Evolutionary conservation across 2,888 invertebrate genomes (phyloP).

Genomic region (Oxycera nigricornis): DNA sequence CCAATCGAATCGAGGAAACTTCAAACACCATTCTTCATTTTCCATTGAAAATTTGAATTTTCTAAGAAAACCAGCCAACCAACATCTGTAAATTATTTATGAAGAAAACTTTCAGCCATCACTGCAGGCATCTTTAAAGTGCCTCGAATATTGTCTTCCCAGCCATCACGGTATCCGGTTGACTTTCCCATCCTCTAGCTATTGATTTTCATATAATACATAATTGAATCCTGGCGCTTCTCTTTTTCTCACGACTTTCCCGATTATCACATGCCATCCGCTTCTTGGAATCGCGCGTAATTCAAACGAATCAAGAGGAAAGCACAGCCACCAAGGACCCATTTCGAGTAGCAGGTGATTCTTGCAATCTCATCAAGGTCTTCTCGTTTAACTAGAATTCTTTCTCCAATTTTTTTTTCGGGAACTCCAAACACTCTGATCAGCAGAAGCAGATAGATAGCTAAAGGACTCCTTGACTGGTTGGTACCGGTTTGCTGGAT

Average conservation of each 20-base stretch:
- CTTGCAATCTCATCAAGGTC: slow-evolving; percentile 24
- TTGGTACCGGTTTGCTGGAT: not conserved
- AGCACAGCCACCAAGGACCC: not conserved
- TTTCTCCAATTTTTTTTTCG: slow-evolving; percentile 2
- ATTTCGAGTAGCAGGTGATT: not conserved
- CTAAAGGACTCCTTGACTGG: not conserved
- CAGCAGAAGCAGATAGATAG: not conserved
- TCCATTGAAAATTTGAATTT: not conserved
- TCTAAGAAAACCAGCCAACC: not conserved
- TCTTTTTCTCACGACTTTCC: not conserved
- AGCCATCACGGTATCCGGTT: no score
- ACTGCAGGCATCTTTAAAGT: not conserved
- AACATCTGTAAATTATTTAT: not conserved
- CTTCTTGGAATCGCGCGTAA: not conserved
- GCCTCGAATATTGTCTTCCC: not conserved
- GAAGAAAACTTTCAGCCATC: not conserved
- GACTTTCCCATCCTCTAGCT: not conserved
- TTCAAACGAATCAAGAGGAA: not conserved
- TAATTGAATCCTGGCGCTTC: slow-evolving; percentile 8
- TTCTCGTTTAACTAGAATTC: no score
- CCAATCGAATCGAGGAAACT: no score
- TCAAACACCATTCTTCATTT: no score
- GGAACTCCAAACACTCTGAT: not conserved
- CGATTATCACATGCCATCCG: slow-evolving; percentile 7
- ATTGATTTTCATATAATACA: slow-evolving; percentile 18